These are phyloP conservation scores for Sander lucioperca DNA, from an alignment of 2,113 vertebrate species.

Conservation along the genomic window DNA sequence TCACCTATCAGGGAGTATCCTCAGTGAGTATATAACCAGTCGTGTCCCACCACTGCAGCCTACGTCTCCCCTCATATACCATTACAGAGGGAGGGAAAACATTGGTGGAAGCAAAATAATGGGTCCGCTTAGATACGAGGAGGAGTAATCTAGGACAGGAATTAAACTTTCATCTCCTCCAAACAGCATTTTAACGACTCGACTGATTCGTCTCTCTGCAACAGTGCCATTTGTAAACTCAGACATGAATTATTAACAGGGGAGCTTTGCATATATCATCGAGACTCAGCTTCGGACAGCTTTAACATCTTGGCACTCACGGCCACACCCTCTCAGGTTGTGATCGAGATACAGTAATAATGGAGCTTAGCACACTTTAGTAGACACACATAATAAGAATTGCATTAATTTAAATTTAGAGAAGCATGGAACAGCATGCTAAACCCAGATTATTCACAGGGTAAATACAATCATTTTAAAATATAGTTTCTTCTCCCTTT, in stretches of 20 bases:
- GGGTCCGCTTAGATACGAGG: conserved; percentile 72
- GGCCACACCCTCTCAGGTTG: conserved; percentile 59
- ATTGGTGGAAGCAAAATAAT: conserved; percentile 75
- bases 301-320: conserved; percentile 70
- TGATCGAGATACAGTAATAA: conserved; percentile 49
- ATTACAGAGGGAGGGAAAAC: conserved; percentile 64
- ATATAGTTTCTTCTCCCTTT: conserved; percentile 1
- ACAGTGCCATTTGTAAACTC: conserved; percentile 84
- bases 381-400: conserved; percentile 46
- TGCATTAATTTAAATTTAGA: conserved; percentile 40
- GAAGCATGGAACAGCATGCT: neutral
- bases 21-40: conserved; percentile 61
- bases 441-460: conserved; percentile 32
- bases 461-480: conserved; percentile 14
- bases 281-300: conserved; percentile 63
- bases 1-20: conserved; percentile 69
- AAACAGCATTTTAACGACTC: conserved; percentile 81
- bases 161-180: conserved; percentile 85
- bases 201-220: conserved; percentile 76
- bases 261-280: conserved; percentile 77
- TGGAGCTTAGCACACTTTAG: conserved; percentile 37
- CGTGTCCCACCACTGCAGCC: conserved; percentile 60
- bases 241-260: conserved; percentile 81
- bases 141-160: conserved; percentile 82
- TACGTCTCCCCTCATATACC: conserved; percentile 65